phyloP scores from a whole-genome alignment of 2,113 vertebrate genomes.

The Psilopogon haemacephalus region DNA sequence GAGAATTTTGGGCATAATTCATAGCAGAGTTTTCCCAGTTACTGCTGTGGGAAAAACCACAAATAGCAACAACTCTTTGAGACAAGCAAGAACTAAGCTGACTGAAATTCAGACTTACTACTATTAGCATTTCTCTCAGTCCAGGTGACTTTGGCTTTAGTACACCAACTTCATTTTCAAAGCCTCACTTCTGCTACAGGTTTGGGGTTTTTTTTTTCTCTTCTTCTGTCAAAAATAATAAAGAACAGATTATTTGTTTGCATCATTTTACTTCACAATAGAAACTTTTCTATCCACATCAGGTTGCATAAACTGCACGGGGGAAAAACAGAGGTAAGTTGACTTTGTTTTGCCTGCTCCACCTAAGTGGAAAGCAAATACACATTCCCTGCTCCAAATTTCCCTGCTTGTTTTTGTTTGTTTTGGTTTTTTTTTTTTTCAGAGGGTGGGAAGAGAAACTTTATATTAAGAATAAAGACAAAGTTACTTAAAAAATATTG shows the following conservation, averaged over 20 bases:
- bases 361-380: background rate
- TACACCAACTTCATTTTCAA: background rate
- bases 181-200: background rate
- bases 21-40: background rate
- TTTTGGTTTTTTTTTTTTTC: background rate
- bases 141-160: background rate
- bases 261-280: background rate
- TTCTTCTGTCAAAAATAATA: background rate
- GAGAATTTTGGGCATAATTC: background rate
- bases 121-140: constrained; percentile 1
- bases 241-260: background rate
- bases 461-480: background rate
- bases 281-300: background rate
- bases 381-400: background rate
- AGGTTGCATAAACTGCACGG: background rate
- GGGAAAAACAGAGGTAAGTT: background rate
- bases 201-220: background rate
- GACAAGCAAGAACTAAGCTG: background rate
- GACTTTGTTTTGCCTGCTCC: background rate
- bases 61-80: background rate
- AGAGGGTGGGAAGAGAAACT: rapidly evolving
- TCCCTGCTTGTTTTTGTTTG: background rate
- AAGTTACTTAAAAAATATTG: background rate
- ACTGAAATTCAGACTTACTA: background rate
- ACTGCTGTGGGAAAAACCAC: background rate